Evolutionary conservation across 2,888 invertebrate genomes (phyloP).

Genomic region (Neuroscelio doddi): DNA sequence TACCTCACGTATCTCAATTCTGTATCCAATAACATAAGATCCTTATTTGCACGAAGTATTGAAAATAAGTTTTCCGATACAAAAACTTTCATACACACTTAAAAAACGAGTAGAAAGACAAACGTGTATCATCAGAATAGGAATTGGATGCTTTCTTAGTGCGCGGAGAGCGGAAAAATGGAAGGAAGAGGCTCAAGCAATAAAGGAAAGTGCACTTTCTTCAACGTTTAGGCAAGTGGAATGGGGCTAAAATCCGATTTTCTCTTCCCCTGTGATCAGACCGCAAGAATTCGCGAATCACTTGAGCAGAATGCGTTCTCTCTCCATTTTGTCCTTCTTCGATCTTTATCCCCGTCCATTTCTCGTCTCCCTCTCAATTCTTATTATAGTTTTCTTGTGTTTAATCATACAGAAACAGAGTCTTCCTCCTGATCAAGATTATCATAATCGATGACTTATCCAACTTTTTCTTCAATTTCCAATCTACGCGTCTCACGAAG

Average conservation of each 20-base stretch:
- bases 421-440: background rate
- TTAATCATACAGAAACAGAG: background rate
- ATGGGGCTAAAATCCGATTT: conserved; percentile 56
- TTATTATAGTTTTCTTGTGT: conserved; percentile 3
- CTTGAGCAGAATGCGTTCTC: conserved; percentile 20
- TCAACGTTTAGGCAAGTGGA: conserved; percentile 44
- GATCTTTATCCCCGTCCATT: conserved; percentile 15
- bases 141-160: conserved; percentile 43
- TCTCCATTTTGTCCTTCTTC: conserved; percentile 13
- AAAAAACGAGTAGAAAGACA: conserved; percentile 38
- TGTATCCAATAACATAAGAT: too few relatives aligned
- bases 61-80: too few relatives aligned
- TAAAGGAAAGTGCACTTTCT: conserved; percentile 47
- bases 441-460: background rate
- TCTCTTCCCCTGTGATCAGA: conserved; percentile 51
- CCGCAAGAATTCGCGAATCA: conserved; percentile 43
- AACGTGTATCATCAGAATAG: conserved; percentile 39
- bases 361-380: background rate
- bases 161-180: conserved; percentile 43
- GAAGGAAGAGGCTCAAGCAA: conserved; percentile 41
- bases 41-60: too few relatives aligned
- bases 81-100: too few relatives aligned
- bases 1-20: too few relatives aligned
- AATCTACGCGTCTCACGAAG: too few relatives aligned
- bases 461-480: background rate